These are phyloP conservation scores for Hylaeus anthracinus DNA, from an alignment of 1,140 invertebrate genomes.

Conservation along the genomic window DNA sequence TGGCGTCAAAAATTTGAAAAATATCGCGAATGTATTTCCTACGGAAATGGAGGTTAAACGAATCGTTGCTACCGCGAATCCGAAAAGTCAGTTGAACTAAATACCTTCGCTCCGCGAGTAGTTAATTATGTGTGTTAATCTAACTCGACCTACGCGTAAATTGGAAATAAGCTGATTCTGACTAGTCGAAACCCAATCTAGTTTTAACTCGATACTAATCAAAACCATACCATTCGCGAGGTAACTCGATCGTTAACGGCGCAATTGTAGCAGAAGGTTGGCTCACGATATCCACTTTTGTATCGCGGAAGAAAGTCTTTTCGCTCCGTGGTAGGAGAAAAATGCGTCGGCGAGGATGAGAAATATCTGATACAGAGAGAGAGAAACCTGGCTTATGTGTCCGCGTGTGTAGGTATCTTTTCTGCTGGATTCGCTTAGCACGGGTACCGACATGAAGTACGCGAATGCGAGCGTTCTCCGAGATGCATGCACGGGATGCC, in stretches of 20 bases:
- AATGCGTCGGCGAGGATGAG: constrained; percentile 47
- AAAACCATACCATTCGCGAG: neutral
- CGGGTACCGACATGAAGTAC: constrained; percentile 34
- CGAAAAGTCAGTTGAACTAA: no score
- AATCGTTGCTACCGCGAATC: no score
- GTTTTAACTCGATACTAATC: neutral
- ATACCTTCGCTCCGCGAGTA: no score
- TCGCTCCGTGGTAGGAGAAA: constrained; percentile 46
- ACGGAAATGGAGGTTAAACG: no score
- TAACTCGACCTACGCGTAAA: no score
- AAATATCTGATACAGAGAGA: constrained; percentile 45
- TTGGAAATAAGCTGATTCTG: no score
- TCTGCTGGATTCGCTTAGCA: constrained; percentile 40
- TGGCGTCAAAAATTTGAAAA: no score
- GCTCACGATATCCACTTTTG: neutral
- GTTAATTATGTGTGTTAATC: no score
- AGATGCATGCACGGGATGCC: constrained; percentile 33
- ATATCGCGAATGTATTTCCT: no score
- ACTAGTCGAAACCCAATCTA: neutral
- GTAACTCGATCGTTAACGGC: constrained; percentile 9
- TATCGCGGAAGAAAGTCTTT: constrained; percentile 16
- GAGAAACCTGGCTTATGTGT: constrained; percentile 52
- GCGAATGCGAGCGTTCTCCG: constrained; percentile 49
- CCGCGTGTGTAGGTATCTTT: constrained; percentile 47
- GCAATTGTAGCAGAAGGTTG: neutral